Base-by-base conservation (phyloP, 2,113 vertebrate genomes). In the Myrmophylax atrothorax region DNA sequence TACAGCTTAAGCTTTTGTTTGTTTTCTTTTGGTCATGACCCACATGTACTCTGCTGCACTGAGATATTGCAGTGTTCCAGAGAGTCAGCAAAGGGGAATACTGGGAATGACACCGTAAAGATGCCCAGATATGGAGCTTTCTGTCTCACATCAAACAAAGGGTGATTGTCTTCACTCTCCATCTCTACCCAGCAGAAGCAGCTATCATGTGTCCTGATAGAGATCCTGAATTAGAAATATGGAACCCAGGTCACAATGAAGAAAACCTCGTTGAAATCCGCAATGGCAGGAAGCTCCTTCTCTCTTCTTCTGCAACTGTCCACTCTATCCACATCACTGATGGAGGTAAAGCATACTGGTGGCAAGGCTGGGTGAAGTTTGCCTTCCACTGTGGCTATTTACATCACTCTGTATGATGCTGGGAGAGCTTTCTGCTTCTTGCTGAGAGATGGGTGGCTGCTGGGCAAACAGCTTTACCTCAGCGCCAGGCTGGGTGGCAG, bases 261-360 rank as follows among this genome's bases (percentile, higher is more conserved):
- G 94, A 98, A 42, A 98, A 98, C 66, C 97, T 1, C 0, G 95
- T 99, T 26, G 97, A 97, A 49, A 99, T 99, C 29, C 93, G 97
- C 29, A 95, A 72, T 0, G 98, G 98, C 91, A 98, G 93, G 75
- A 98, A 97, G 55, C 96, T 99, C 24, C 98, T 99, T 46, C 98
- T 99, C 28, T 97, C 98, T 7, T 97, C 98, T 9, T 99, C 99
- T 3, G 98, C 98, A 0, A 99, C 99, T 0, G 98, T 99, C 49
- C 98, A 99, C 93, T 99, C 99, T 14, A 98, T 99, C 63, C 97
- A 98, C 94, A 98, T 99, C 96, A 97, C 97, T 17, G 94, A 97
- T 0, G 98, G 99, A 98, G 99, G 99, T 99, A 98, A 96, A 78
- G 78, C 2, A 0, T 18, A 31, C 83, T 82, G 58, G 40, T 55